Percentiles rank a stretch among this genome's conserved stretches.
phyloP scores from a whole-genome alignment of 2,888 invertebrate genomes.

The Chaitophorus viminalis region DNA sequence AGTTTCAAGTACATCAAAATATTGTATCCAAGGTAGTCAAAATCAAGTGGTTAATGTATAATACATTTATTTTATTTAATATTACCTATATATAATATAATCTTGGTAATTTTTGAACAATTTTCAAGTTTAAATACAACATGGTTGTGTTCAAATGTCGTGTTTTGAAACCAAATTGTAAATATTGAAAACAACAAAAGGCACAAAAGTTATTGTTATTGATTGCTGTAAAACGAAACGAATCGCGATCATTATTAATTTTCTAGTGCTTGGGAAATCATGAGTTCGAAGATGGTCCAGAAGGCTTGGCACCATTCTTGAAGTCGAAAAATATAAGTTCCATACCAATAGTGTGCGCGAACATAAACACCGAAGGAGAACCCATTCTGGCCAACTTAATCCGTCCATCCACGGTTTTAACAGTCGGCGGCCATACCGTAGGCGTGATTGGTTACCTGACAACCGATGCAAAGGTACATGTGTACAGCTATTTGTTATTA shows the following conservation, averaged over 20 bases:
- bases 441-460: conserved; percentile 90
- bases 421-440: conserved; percentile 74
- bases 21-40: too few species aligned
- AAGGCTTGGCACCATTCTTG: conserved; percentile 80
- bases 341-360: conserved; percentile 70
- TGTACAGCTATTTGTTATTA: too few species aligned
- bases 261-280: conserved; percentile 79
- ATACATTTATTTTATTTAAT: too few species aligned
- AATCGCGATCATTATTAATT: background rate
- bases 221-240: background rate
- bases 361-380: conserved; percentile 67
- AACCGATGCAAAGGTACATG: conserved; percentile 75
- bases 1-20: too few species aligned
- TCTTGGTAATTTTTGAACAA: too few species aligned
- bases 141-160: too few species aligned
- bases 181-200: too few species aligned
- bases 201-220: background rate
- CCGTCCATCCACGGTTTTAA: conserved; percentile 75
- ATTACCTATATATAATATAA: too few species aligned
- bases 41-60: too few species aligned
- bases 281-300: conserved; percentile 86
- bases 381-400: conserved; percentile 72
- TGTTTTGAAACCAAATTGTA: too few species aligned
- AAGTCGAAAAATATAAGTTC: conserved; percentile 69
- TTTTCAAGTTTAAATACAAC: too few species aligned